Percentiles rank a stretch among this genome's conserved stretches.
Evolutionary conservation across 2,888 invertebrate species (phyloP).

Genomic region (Leucozona laternaria): DNA sequence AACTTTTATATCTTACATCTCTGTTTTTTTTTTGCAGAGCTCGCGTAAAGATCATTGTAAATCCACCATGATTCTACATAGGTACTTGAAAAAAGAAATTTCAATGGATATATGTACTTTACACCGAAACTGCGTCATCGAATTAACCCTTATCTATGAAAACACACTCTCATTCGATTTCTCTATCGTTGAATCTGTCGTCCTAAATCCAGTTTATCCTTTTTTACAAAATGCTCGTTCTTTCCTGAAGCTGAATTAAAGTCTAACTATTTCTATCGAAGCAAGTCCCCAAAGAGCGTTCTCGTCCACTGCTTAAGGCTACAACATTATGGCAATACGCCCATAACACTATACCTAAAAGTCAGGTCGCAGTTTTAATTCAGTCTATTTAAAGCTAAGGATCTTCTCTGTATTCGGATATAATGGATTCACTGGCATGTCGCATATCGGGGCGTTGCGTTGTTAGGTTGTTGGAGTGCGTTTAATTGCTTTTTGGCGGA

Average conservation of each 20-base stretch:
- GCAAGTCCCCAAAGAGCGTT: constrained; percentile 53
- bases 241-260: constrained; percentile 33
- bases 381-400: neutral
- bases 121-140: neutral
- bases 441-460: constrained; percentile 15
- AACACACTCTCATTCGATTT: constrained; percentile 9
- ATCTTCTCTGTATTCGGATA: neutral
- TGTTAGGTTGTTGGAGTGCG: constrained; percentile 50
- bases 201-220: constrained; percentile 1
- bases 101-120: neutral
- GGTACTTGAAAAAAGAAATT: neutral
- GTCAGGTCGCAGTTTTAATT: constrained; percentile 1
- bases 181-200: constrained; percentile 1
- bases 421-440: neutral
- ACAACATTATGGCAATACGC: neutral
- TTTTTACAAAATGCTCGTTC: neutral
- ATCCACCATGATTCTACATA: no score
- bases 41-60: no score
- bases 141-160: neutral
- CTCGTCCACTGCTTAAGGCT: constrained; percentile 30
- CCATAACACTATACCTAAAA: neutral
- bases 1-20: no score
- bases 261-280: constrained; percentile 46
- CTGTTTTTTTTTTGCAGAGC: no score
- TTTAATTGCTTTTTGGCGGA: constrained; percentile 65